Conservation (phyloP, 1,140 invertebrate genomes). For the Drosophila funebris region DNA sequence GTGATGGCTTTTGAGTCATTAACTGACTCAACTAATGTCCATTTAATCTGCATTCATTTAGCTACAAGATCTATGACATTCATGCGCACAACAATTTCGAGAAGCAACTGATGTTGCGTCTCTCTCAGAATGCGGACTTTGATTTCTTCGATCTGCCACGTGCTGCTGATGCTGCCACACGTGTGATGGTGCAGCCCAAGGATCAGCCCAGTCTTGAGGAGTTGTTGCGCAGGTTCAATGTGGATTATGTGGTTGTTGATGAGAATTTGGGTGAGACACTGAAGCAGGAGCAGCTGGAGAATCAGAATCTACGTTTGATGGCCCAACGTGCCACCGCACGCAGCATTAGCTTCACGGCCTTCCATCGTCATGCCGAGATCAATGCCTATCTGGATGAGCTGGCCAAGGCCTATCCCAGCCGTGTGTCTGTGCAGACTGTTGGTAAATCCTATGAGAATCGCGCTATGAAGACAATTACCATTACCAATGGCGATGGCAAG, state of each 20-base stretch:
- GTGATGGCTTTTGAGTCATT: neutral
- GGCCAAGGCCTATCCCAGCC: conserved; percentile 83
- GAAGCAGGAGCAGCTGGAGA: conserved; percentile 23
- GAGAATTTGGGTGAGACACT: conserved; percentile 56
- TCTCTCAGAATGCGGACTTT: conserved; percentile 54
- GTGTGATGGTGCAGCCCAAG: conserved; percentile 72
- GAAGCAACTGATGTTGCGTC: conserved; percentile 59
- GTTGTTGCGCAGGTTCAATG: conserved; percentile 39
- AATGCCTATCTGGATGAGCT: conserved; percentile 85
- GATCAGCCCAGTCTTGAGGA: conserved; percentile 62
- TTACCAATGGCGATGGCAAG: conserved; percentile 83
- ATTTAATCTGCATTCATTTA: neutral
- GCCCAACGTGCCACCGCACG: conserved; percentile 37
- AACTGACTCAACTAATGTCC: neutral
- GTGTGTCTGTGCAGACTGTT: conserved; percentile 82
- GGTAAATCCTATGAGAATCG: conserved; percentile 85
- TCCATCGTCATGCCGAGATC: conserved; percentile 83
- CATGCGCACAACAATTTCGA: conserved; percentile 53
- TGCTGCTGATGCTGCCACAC: conserved; percentile 38
- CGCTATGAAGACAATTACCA: conserved; percentile 85
- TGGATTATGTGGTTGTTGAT: conserved; percentile 51
- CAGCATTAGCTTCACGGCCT: conserved; percentile 59
- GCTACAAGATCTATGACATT: conserved; percentile 78
- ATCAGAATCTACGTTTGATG: conserved; percentile 47
- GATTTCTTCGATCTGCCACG: conserved; percentile 74